Base-by-base conservation (phyloP, 1,140 invertebrate species). In the Drosophila takahashii region DNA sequence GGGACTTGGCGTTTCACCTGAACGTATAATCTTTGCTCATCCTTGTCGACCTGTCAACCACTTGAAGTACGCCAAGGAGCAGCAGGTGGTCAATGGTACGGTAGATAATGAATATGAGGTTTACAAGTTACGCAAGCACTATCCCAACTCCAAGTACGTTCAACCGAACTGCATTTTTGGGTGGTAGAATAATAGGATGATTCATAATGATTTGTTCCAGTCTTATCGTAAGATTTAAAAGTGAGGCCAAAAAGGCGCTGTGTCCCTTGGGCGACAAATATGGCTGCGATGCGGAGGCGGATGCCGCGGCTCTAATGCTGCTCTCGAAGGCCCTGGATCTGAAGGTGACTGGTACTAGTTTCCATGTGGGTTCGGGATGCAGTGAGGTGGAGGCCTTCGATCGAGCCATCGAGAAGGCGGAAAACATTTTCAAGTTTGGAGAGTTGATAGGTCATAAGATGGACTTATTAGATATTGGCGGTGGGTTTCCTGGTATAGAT, bases 71-170 rank as follows among this genome's bases (percentile, higher is more conserved):
- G 98, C 98, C 48, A 94, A 94, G 10, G 94, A 95, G 39, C 93
- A 95, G 6, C 95, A 96, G 8, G 96, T 99, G 18, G 93, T 95
- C 71, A 93, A 95, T 27, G 98, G 99, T 96, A 99, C 98, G 3
- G 99, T 99, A 93, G 99, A 99, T 92, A 99, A 97, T 87, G 97
- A 98, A 92, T 95, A 95, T 54, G 99, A 99, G 93, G 94, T 99
- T 22, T 93, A 97, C 84, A 99, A 99, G 93, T 95, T 99, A 64
- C 97, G 97, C 83, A 94, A 95, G 78, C 89, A 96, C 47, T 96
- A 96, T 93, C 96, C 97, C 29, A 92, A 95, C 50, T 97, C 98
- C 11, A 96, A 95, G 96, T 97, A 92, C 93, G 93, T 93, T 32
- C 18, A 1, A 4, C 0, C 6, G 1, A 29, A 4, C 29, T 0